Evolutionary conservation across 2,888 invertebrate species (phyloP), one percentile per base, ranked within the genome.

Genomic region (Eilema griseolum): DNA sequence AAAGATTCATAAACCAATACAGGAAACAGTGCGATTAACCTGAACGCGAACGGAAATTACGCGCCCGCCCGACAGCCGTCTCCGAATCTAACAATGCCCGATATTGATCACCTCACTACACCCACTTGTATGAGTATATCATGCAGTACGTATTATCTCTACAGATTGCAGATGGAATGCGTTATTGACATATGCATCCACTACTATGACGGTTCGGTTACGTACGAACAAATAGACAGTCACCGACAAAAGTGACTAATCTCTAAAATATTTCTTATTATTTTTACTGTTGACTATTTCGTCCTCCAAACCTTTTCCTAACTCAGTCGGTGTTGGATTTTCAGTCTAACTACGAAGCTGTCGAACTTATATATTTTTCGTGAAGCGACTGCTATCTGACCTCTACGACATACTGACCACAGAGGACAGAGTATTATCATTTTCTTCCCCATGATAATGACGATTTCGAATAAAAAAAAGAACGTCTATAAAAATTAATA

Each of bases 41-140:
- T 75, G 78, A 80, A 84, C 82, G 75, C 67, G 74, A 78, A 74
- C 84, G 84, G 85, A 84, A 84, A 84, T 83, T 82, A 76, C 78
- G 71, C 33, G 73, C 73, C 73, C 73, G 77, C 75, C 74, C 77
- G 78, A 75, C 85, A 79, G 66, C 76, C 80, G 80, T 78, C 83
- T 81, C 78, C 75, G 76, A 83, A 81, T 76, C 82, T 80, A 79
- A 83, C 83, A 81, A 80, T 82, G 79, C 78, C 74, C 74, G 74
- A 74, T 81, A 82, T 82, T 77, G 82, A 83, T 82, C 82, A 81
- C 80, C 73, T 73, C 78, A 74, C 70, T 76, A 79, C 67, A 31
- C 26, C 66, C 72, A 72, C 70, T 67, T 16, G 67, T 61, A n/a
- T n/a, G n/a, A n/a, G n/a, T n/a, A 57, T 52, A 69, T 80, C 65